Percentiles rank a stretch among this genome's conserved stretches.
phyloP scores from a whole-genome alignment of 2,113 vertebrate genomes.

The Ceyx margarethae region DNA sequence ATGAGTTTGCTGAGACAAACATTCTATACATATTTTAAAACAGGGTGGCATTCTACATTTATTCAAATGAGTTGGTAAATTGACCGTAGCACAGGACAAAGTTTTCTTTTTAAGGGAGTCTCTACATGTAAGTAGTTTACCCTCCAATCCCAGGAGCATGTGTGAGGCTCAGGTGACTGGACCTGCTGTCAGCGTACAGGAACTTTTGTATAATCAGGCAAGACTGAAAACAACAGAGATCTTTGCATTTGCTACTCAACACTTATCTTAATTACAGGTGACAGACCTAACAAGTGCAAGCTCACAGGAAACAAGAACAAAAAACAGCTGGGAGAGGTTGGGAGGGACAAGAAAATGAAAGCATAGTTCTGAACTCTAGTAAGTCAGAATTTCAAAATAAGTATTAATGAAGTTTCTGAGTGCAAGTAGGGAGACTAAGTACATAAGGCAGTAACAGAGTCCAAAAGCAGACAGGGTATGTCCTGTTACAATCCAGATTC shows the following conservation, averaged over 20 bases:
- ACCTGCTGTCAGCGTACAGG: background rate
- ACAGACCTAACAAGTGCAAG: background rate
- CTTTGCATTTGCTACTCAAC: background rate
- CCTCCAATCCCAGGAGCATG: background rate
- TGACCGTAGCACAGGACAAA: constrained; percentile 2
- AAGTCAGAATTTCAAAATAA: background rate
- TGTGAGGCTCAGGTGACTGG: background rate
- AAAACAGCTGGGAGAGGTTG: background rate
- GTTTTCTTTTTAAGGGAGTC: constrained; percentile 25
- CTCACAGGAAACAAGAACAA: background rate
- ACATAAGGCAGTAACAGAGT: background rate
- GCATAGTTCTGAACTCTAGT: background rate
- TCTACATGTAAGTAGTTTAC: background rate
- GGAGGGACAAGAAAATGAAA: background rate
- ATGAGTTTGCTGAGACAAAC: background rate
- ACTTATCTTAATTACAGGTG: background rate
- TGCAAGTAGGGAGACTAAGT: background rate
- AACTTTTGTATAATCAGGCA: background rate
- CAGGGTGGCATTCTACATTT: constrained; percentile 27
- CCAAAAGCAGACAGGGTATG: background rate
- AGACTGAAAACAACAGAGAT: background rate
- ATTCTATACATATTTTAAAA: constrained; percentile 49
- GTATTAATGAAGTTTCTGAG: background rate
- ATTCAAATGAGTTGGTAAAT: constrained; percentile 54
- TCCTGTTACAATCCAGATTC: background rate